phyloP scores from a whole-genome alignment of 1,140 invertebrate species.

The Brachionus paranguensis region DNA sequence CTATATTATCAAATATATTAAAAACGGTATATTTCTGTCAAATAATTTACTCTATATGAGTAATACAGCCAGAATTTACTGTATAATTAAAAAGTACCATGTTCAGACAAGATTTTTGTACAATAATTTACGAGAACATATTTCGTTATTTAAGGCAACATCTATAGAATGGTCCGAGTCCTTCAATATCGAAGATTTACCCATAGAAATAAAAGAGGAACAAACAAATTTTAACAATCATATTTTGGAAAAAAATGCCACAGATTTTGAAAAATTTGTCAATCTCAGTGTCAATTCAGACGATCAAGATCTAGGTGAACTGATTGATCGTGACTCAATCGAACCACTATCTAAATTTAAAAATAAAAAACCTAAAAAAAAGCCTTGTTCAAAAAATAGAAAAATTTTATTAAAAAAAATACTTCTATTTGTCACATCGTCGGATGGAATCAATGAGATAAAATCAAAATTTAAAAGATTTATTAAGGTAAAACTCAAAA shows the following conservation, averaged over 20 bases:
- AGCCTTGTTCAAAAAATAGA: not conserved
- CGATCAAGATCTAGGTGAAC: not conserved
- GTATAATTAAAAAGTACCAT: not conserved
- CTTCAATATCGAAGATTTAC: not conserved
- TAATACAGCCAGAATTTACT: not conserved
- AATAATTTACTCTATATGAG: constrained; percentile 24
- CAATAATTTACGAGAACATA: not conserved
- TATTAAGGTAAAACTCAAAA: not conserved
- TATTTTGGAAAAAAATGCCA: not conserved
- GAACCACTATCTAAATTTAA: not conserved
- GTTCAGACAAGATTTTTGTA: not conserved
- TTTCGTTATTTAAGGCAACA: constrained; percentile 1
- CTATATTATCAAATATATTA: constrained; percentile 3
- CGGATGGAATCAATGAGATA: not conserved
- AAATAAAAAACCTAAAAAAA: not conserved
- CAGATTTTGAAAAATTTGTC: not conserved
- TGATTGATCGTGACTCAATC: not conserved
- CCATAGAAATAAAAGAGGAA: not conserved
- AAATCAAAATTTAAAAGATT: not conserved
- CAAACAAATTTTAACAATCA: not conserved
- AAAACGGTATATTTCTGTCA: constrained; percentile 13
- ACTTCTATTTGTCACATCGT: not conserved
- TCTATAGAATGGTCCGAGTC: not conserved
- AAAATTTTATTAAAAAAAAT: not conserved
- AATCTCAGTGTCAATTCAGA: not conserved